Conservation (phyloP, 2,797 vertebrate species). For the Pseudomugil tenellus region DNA sequence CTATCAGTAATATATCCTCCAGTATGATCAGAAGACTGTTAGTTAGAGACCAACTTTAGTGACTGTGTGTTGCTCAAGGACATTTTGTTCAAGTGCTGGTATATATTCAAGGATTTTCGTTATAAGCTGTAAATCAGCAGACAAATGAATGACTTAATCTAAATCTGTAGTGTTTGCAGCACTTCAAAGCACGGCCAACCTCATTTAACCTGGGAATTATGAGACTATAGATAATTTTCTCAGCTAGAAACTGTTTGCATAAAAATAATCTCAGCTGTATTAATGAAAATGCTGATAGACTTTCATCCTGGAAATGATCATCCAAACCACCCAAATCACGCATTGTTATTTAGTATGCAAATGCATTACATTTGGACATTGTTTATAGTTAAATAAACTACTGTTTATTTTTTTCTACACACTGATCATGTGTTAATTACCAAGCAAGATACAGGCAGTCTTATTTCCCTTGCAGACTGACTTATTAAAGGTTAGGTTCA, state of each 20-base stretch:
- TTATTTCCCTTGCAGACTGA: neutral
- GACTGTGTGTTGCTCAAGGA: constrained; percentile 9
- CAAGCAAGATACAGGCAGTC: neutral
- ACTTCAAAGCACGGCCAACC: constrained; percentile 6
- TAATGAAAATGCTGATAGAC: constrained; percentile 13
- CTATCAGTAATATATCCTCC: neutral
- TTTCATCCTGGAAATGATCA: constrained; percentile 33
- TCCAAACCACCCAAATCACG: constrained; percentile 23
- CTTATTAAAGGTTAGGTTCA: constrained; percentile 2
- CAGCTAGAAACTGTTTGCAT: constrained; percentile 3
- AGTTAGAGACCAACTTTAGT: neutral
- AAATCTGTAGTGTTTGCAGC: neutral
- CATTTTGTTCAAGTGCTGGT: constrained; percentile 8
- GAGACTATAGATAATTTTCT: constrained; percentile 20
- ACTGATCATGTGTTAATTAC: neutral
- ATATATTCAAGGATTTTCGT: neutral
- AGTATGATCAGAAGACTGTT: neutral
- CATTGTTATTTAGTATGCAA: neutral
- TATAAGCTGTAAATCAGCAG: constrained; percentile 19
- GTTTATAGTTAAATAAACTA: neutral
- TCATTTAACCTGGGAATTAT: constrained; percentile 20
- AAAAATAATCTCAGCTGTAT: constrained; percentile 12
- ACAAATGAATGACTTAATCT: neutral
- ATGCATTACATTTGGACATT: neutral
- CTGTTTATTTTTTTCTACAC: neutral